A percentile compares a stretch with the other conserved stretches of the same genome.
Conservation (phyloP, 2,113 vertebrate species). For the Lates calcarifer region DNA sequence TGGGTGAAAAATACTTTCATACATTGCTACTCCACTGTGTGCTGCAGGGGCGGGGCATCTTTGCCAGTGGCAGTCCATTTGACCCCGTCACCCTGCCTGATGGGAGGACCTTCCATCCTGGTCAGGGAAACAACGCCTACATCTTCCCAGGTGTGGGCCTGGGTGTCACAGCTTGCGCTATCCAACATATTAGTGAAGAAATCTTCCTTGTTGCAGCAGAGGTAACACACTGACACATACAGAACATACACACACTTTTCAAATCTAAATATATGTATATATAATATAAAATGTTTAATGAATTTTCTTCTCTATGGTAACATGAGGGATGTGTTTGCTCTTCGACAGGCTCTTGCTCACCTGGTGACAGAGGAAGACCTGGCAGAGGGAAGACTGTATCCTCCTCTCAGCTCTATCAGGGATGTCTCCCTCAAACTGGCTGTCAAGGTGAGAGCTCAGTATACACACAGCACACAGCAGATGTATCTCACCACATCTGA, state of each 20-base stretch:
- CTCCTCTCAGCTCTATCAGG: constrained; percentile 90
- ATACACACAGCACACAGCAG: background rate
- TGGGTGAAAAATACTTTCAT: background rate
- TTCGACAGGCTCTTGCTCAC: constrained; percentile 89
- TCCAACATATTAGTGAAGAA: constrained; percentile 88
- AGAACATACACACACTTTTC: background rate
- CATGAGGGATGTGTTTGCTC: constrained; percentile 7
- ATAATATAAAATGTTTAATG: too few species aligned
- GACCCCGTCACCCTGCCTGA: constrained; percentile 91
- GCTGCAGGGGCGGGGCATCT: constrained; percentile 91
- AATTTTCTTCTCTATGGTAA: background rate
- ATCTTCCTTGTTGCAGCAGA: constrained; percentile 94
- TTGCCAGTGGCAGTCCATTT: constrained; percentile 98
- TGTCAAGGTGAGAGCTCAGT: constrained; percentile 85
- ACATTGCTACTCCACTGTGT: background rate
- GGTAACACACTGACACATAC: constrained; percentile 81
- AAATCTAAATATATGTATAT: too few species aligned
- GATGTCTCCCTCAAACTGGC: constrained; percentile 92
- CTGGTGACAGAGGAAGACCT: constrained; percentile 92
- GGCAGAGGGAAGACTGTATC: constrained; percentile 93
- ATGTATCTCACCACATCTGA: background rate
- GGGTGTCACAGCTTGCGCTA: constrained; percentile 87
- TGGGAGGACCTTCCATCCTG: constrained; percentile 90
- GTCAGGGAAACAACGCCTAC: constrained; percentile 98
- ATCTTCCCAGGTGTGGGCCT: constrained; percentile 96